phyloP scores from a whole-genome alignment of 2,888 invertebrate species.

The Caenorhabditis zanzibari region DNA sequence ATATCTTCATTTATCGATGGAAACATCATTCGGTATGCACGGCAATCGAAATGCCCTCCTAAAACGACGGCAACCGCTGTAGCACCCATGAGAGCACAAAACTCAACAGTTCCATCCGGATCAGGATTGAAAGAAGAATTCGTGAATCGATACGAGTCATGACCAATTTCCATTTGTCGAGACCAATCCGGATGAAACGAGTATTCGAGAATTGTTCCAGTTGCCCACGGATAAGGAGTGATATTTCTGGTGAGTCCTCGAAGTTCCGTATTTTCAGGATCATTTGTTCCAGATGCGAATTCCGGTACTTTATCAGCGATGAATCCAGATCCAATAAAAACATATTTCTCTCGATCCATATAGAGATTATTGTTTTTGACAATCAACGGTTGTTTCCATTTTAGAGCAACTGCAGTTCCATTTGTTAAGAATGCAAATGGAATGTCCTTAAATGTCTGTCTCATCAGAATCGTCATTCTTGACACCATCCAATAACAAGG shows the following conservation, averaged over 20 bases:
- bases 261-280: neutral
- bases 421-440: constrained; percentile 13
- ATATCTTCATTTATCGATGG: neutral
- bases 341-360: neutral
- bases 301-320: constrained; percentile 14
- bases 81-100: constrained; percentile 21
- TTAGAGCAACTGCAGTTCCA: constrained; percentile 20
- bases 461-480: constrained; percentile 8
- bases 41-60: constrained; percentile 19
- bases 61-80: neutral
- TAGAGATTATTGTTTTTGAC: neutral
- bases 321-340: constrained; percentile 17
- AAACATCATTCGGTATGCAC: neutral
- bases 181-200: neutral
- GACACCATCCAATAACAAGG: constrained; percentile 24
- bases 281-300: constrained; percentile 6
- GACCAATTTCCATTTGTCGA: neutral
- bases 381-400: neutral
- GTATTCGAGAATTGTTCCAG: constrained; percentile 19
- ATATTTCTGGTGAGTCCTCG: neutral
- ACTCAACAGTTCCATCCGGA: neutral
- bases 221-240: constrained; percentile 10
- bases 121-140: neutral
- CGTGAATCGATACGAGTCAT: neutral
- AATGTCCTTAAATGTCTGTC: neutral